phyloP scores from a whole-genome alignment of 2,888 invertebrate species.

The Ramazzottius varieornatus region DNA sequence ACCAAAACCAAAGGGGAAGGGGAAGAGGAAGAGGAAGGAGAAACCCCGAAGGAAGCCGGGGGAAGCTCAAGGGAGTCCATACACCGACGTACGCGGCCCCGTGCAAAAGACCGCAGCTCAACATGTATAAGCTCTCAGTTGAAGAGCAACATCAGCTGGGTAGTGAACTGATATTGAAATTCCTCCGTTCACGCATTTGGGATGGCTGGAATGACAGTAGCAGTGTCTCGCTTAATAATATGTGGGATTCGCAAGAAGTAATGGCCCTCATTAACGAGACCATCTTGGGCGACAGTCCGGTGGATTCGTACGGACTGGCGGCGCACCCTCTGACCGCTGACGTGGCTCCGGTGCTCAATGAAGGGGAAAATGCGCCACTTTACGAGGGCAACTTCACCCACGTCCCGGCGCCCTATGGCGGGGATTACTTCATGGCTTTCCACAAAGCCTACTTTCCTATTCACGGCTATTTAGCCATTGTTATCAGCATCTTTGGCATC shows the following conservation, averaged over 20 bases:
- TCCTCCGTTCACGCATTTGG: not conserved
- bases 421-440: slow-evolving; percentile 20
- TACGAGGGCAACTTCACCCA: too few species aligned
- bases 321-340: too few species aligned
- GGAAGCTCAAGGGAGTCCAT: too few species aligned
- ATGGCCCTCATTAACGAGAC: not conserved
- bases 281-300: not conserved
- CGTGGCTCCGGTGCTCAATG: too few species aligned
- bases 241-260: not conserved
- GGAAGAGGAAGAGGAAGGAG: too few species aligned
- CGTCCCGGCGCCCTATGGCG: not conserved
- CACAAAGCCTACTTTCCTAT: slow-evolving; percentile 38
- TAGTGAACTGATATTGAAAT: not conserved
- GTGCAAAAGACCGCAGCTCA: not conserved
- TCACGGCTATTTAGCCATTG: slow-evolving; percentile 57
- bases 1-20: too few species aligned
- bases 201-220: not conserved
- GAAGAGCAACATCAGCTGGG: not conserved
- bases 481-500: slow-evolving; percentile 66
- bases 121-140: not conserved
- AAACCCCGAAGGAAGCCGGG: too few species aligned
- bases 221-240: not conserved
- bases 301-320: not conserved
- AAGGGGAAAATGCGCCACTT: too few species aligned
- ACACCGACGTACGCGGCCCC: too few species aligned